Evolutionary conservation across 2,797 vertebrate species (phyloP), one percentile per base, ranked within the genome.

Genomic region (Leuciscus waleckii): DNA sequence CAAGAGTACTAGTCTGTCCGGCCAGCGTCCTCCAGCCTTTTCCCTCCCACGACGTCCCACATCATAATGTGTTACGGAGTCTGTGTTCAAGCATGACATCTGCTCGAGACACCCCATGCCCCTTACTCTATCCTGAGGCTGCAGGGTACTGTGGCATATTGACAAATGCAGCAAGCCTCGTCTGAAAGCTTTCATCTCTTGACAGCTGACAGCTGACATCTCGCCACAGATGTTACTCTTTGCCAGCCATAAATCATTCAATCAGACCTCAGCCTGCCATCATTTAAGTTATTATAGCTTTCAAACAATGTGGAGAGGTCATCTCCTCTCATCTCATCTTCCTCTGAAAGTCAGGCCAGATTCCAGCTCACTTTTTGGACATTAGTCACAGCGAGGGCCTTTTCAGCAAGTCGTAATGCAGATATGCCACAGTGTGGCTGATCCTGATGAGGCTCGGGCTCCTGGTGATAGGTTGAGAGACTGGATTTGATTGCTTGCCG

Each of bases 371-470:
- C 90, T 91, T 91, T 56, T 67, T 84, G 87, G 91, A 93, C 89
- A 91, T 94, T 92, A 93, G 92, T 92, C 88, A 86, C 90, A 92
- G 86, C 80, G 74, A 87, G 88, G 83, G 87, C 80, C 82, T 89
- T 91, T 92, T 90, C 85, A 86, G 54, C 85, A 83, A 84, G 83
- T 85, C 56, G 90, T 92, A 93, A 92, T 92, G 90, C 92, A 91
- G 91, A 94, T 93, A 93, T 92, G 92, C 94, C 93, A 92, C 88
- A 32, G 76, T 88, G 90, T 87, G 88, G 70, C 88, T 93, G 94
- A 94, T 92, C 90, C 92, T 92, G 94, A 94, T 95, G 93, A 94
- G 92, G 92, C 79, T 92, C 87, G n/a, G 89, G 90, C 92, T 94
- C 85, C 85, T 90, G 84, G 91, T 88, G 92, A 90, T 91, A 84